These are phyloP conservation scores for Noctua comes DNA, from an alignment of 2,888 invertebrate genomes.

Conservation along the genomic window DNA sequence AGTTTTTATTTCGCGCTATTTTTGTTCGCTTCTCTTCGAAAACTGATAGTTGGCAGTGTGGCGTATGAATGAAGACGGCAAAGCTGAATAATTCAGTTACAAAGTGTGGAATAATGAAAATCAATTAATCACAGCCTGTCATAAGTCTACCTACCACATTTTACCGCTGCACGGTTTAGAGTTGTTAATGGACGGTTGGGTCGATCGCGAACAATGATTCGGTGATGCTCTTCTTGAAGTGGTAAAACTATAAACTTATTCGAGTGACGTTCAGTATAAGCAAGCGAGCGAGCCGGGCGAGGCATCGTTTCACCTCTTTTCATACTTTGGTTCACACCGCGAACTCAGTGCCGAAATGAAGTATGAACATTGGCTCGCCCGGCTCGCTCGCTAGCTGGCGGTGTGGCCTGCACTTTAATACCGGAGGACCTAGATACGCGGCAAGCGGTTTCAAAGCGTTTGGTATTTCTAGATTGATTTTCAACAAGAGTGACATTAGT, in stretches of 20 bases:
- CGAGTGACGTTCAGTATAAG: not conserved
- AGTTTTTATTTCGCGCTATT: constrained; percentile 66
- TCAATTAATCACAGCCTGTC: constrained; percentile 43
- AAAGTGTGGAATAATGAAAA: constrained; percentile 37
- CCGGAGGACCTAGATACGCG: not conserved
- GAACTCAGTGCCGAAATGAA: too few species aligned
- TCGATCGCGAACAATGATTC: not conserved
- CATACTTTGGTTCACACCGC: too few species aligned
- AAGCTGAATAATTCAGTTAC: constrained; percentile 17
- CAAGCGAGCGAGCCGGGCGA: too few species aligned
- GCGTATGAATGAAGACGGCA: constrained; percentile 47
- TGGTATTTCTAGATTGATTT: not conserved
- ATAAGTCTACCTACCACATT: constrained; percentile 3
- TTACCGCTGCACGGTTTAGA: not conserved
- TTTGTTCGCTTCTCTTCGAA: constrained; percentile 53
- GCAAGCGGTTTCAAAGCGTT: not conserved
- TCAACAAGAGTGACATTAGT: not conserved
- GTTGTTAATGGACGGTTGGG: not conserved
- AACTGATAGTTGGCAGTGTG: constrained; percentile 21
- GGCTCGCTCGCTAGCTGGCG: too few species aligned
- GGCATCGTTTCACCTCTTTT: too few species aligned
- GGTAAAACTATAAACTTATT: not conserved
- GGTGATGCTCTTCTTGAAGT: not conserved
- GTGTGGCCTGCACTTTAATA: not conserved
- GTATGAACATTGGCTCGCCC: too few species aligned